phyloP scores from a whole-genome alignment of 2,888 invertebrate species.

The Agrochola lota region DNA sequence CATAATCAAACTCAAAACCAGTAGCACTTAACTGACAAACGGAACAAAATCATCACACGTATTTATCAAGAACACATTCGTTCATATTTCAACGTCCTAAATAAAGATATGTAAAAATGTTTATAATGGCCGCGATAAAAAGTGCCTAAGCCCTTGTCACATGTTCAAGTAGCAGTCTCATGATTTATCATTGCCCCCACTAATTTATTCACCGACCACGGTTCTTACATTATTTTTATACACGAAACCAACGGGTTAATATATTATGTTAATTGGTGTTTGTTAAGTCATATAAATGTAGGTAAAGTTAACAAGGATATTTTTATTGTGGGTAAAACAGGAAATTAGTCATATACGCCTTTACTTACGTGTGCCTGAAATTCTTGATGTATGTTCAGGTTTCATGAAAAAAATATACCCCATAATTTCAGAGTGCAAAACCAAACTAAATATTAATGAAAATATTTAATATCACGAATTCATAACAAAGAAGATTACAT shows the following conservation, averaged over 20 bases:
- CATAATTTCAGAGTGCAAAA: background rate
- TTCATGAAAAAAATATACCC: background rate
- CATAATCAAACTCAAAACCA: conserved; percentile 52
- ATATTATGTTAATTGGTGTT: conserved; percentile 79
- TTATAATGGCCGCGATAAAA: conserved; percentile 55
- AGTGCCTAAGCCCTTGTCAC: conserved; percentile 58
- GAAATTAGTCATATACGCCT: conserved; percentile 35
- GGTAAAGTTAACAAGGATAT: conserved; percentile 54
- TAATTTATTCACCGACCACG: conserved; percentile 70
- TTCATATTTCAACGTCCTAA: conserved; percentile 60
- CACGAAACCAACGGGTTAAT: conserved; percentile 75
- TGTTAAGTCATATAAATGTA: conserved; percentile 71
- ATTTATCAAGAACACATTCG: conserved; percentile 55
- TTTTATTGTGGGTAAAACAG: conserved; percentile 45
- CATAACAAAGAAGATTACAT: background rate
- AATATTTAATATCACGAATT: background rate
- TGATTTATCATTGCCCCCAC: conserved; percentile 70
- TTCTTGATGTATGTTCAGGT: conserved; percentile 3
- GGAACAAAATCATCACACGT: conserved; percentile 57
- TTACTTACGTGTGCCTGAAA: conserved; percentile 2
- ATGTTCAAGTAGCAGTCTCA: conserved; percentile 63
- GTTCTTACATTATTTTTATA: conserved; percentile 71
- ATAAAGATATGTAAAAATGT: conserved; percentile 59
- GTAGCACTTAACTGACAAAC: conserved; percentile 54
- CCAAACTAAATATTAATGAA: background rate